These are phyloP conservation scores for Limnephilus rhombicus DNA, from an alignment of 2,888 invertebrate species.

Conservation along the genomic window DNA sequence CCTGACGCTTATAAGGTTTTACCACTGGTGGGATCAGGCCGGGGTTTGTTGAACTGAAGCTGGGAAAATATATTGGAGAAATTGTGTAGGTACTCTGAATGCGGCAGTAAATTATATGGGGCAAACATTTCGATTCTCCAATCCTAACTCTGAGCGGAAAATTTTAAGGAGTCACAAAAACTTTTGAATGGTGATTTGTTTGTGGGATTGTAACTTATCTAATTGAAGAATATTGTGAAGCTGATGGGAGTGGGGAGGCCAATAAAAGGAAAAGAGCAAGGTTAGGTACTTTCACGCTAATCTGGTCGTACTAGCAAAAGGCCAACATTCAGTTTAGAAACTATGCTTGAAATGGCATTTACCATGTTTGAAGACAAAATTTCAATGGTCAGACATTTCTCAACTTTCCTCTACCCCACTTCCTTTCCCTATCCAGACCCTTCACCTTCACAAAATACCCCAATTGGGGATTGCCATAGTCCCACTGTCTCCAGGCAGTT, in stretches of 20 bases:
- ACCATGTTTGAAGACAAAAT: neutral
- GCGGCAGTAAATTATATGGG: neutral
- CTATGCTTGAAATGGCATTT: too few species aligned
- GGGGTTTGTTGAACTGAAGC: neutral
- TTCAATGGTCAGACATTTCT: neutral
- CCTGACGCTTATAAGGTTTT: neutral
- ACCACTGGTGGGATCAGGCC: neutral
- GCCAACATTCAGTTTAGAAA: too few species aligned
- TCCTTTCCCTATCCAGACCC: neutral
- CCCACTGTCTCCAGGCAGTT: too few species aligned
- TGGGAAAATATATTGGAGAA: neutral
- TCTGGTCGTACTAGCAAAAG: too few species aligned
- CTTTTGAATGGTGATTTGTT: too few species aligned
- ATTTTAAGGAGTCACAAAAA: neutral
- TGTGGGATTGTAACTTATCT: too few species aligned
- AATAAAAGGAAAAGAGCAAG: too few species aligned
- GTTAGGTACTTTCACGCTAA: too few species aligned
- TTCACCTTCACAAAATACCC: neutral
- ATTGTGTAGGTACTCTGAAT: neutral
- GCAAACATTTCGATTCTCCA: neutral
- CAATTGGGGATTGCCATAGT: too few species aligned
- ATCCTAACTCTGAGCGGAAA: neutral
- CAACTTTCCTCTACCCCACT: neutral
- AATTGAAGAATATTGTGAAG: too few species aligned
- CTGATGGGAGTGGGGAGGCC: too few species aligned